These are phyloP conservation scores for Stenolophus ochropezus DNA, from an alignment of 2,888 invertebrate species.

Conservation along the genomic window DNA sequence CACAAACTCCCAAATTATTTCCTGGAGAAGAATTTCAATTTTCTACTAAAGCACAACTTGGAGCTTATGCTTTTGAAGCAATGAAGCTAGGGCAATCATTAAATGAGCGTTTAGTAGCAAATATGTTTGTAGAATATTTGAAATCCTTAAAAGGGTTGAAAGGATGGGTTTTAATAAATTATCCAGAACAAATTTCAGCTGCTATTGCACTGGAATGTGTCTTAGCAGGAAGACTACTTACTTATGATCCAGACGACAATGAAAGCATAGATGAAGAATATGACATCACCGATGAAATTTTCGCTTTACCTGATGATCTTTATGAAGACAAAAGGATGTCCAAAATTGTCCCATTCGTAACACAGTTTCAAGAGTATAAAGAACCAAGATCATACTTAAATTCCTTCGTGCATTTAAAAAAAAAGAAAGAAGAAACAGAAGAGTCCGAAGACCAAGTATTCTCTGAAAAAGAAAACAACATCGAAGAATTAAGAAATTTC, in stretches of 20 bases:
- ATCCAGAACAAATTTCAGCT: constrained; percentile 77
- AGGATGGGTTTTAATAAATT: constrained; percentile 81
- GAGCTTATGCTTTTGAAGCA: constrained; percentile 76
- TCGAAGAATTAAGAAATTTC: constrained; percentile 76
- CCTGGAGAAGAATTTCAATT: constrained; percentile 77
- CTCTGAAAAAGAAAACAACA: constrained; percentile 71
- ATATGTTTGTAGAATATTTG: constrained; percentile 79
- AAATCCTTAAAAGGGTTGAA: constrained; percentile 73
- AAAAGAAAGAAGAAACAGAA: constrained; percentile 71
- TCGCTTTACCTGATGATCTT: constrained; percentile 70
- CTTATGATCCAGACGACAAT: constrained; percentile 67
- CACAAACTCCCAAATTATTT: constrained; percentile 78
- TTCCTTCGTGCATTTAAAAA: constrained; percentile 75
- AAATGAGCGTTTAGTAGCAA: constrained; percentile 76
- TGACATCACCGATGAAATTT: constrained; percentile 71
- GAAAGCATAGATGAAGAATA: constrained; percentile 64
- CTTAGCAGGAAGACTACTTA: constrained; percentile 75
- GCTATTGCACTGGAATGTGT: constrained; percentile 78
- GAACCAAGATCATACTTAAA: constrained; percentile 76
- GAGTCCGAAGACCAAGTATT: constrained; percentile 72
- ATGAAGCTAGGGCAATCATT: constrained; percentile 74
- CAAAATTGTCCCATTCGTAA: constrained; percentile 75
- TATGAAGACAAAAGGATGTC: constrained; percentile 73
- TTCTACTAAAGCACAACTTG: constrained; percentile 75
- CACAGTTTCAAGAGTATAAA: constrained; percentile 70